Conservation (phyloP, 2,797 vertebrate species). For the Scolopax bukidnonensis region DNA sequence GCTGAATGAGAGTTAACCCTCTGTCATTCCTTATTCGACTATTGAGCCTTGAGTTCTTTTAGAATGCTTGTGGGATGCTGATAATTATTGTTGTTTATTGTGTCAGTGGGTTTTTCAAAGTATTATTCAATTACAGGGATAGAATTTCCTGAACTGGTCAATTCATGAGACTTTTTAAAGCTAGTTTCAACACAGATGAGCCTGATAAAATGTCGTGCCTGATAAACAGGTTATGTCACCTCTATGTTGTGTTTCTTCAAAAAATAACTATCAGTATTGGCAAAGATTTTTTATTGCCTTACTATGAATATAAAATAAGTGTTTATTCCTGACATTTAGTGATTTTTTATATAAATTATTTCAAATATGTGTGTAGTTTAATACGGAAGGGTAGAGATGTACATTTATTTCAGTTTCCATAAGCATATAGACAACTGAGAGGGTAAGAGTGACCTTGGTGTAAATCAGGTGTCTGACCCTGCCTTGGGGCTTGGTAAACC, state of each 20-base stretch:
- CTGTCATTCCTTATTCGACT: neutral
- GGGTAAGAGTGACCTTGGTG: neutral
- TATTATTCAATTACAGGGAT: fast-evolving
- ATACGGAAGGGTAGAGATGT: neutral
- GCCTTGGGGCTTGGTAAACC: neutral
- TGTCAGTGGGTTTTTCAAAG: neutral
- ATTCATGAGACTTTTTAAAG: neutral
- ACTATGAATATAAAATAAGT: neutral
- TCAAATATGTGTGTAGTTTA: neutral
- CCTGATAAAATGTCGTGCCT: neutral
- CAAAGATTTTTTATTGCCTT: neutral
- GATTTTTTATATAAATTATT: neutral
- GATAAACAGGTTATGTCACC: neutral
- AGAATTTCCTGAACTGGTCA: neutral
- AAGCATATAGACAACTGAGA: neutral
- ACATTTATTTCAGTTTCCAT: neutral
- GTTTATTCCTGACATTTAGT: neutral
- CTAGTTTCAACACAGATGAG: neutral
- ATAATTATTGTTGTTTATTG: neutral
- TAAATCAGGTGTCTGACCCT: neutral
- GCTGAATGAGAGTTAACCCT: neutral
- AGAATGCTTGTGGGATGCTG: neutral
- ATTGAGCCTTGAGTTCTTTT: neutral
- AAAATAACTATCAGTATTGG: neutral
- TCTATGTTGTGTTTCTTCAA: neutral